Evolutionary conservation across 2,113 vertebrate species (phyloP), one percentile per base, ranked within the genome.

Genomic region (Triplophysa rosa): DNA sequence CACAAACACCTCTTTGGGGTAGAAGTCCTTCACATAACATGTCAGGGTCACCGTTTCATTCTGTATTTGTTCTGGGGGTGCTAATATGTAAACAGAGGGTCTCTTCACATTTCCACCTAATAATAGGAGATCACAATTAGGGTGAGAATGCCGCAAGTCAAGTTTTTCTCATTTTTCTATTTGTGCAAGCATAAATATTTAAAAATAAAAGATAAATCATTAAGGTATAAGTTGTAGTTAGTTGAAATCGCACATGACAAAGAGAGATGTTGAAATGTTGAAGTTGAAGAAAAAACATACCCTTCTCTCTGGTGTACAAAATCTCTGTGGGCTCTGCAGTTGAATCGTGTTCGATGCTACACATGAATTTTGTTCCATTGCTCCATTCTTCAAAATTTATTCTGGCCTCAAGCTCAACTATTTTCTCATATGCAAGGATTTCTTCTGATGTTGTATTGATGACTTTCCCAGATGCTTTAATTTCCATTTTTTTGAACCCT

Each of bases 1-100:
- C 68, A 94, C 87, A 13, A 61, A 85, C 82, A 93, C 58, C 0
- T 92, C 90, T 24, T 78, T 29, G 52, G 93, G 92, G 78, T 29
- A 84, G 91, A 94, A 94, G 54, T 89, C 89, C 90, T 91, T 93
- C 83, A 91, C 89, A 84, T 73, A 92, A 87, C 92, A 94, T 88
- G 88, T 92, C 86, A 94, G 90, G 87, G 90, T 90, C 87, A 92
- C 84, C 10, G 0, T 47, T 0, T 42, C 2, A n/a, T 19, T 78
- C 16, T 0, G 65, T 79, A 49, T 67, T 0, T 89, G 80, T 79
- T 92, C 89, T 82, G 91, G 16, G 26, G 93, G 89, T 73, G 87
- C 26, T 78, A 92, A 70, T 84, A 93, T 82, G 81, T 86, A 92
- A 63, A 93, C 90, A 7, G 87, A 77, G 2, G 93, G 93, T 47